Evolutionary conservation across 2,888 invertebrate species (phyloP).

Genomic region (Drosophila anomalipes): DNA sequence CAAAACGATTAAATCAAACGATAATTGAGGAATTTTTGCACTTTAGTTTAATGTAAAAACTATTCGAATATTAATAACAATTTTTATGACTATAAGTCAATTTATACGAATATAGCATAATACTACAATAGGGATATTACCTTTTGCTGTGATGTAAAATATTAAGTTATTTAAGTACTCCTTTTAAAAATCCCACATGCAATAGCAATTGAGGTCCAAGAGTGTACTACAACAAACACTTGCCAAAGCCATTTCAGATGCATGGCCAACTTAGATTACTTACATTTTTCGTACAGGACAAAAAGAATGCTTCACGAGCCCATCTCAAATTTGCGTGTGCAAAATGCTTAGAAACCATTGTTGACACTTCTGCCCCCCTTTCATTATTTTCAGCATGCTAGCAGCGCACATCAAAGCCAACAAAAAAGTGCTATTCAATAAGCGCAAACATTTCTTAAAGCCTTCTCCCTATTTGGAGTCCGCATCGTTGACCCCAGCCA

Average conservation of each 20-base stretch:
- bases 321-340: conserved; percentile 16
- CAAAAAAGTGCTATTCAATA: conserved; percentile 33
- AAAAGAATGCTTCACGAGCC: conserved; percentile 12
- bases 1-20: conserved; percentile 2
- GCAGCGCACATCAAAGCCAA: conserved; percentile 43
- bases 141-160: neutral
- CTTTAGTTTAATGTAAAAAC: neutral
- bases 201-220: neutral
- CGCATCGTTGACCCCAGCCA: conserved; percentile 11
- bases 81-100: neutral
- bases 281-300: neutral
- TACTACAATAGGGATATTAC: neutral
- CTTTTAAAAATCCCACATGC: neutral
- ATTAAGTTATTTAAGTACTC: neutral
- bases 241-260: neutral
- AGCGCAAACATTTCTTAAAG: conserved; percentile 66
- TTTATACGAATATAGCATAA: neutral
- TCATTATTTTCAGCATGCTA: neutral
- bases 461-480: conserved; percentile 15
- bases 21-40: neutral
- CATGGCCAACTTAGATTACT: neutral
- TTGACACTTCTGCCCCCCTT: neutral
- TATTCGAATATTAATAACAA: neutral
- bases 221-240: conserved; percentile 6
- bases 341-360: conserved; percentile 19